phyloP scores from a whole-genome alignment of 2,113 vertebrate species.

The Heliornis fulica region DNA sequence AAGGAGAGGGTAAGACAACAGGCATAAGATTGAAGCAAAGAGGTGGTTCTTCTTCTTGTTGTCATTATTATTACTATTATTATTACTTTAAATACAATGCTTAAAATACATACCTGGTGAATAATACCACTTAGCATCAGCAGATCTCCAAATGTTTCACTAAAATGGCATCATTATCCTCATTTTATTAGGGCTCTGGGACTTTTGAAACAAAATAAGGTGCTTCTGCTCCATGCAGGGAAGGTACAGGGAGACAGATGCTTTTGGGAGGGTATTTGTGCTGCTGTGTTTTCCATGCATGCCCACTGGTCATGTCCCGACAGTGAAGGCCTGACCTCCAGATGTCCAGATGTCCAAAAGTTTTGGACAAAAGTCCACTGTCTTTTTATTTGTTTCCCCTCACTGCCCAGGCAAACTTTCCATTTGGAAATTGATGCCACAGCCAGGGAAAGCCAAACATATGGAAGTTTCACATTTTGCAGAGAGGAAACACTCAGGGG shows the following conservation, averaged over 20 bases:
- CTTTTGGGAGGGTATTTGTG: neutral
- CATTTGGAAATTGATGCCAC: conserved; percentile 59
- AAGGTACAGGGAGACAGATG: neutral
- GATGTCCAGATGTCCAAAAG: conserved; percentile 39
- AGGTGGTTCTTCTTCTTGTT: neutral
- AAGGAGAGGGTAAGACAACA: neutral
- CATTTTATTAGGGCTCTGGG: neutral
- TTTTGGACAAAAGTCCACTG: conserved; percentile 40
- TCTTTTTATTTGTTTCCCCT: neutral
- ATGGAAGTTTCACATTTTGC: conserved; percentile 60
- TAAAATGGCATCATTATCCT: neutral
- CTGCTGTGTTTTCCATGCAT: neutral
- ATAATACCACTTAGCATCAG: neutral
- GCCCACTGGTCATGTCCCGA: neutral
- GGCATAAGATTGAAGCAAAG: neutral
- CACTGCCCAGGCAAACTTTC: conserved; percentile 45
- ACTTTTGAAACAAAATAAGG: neutral
- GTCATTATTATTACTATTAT: neutral
- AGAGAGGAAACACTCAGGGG: conserved; percentile 33
- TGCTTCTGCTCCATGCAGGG: neutral
- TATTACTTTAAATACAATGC: neutral
- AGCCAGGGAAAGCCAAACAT: conserved; percentile 50
- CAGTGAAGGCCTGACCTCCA: conserved; percentile 10
- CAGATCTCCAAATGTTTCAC: neutral
- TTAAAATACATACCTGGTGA: neutral